Base-by-base conservation (phyloP, 2,113 vertebrate genomes). In the Conger conger region DNA sequence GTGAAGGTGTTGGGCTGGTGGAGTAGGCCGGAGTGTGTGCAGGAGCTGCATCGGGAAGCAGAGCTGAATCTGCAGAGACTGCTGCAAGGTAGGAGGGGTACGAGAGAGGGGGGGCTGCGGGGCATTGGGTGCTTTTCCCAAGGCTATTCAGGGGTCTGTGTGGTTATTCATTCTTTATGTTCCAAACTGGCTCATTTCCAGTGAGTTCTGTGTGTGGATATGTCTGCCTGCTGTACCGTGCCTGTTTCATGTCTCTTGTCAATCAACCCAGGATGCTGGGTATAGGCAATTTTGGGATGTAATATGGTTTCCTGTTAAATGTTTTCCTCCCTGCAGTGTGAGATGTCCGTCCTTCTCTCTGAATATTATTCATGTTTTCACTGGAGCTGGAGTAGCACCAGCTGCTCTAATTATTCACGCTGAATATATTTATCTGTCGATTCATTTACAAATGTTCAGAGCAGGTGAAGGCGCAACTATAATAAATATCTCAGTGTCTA, bases 11-110 rank as follows among this genome's bases (percentile, higher is more conserved):
- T 96, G 93, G 90, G 95, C 92, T 92, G 94, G 5, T 90, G 93
- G 1, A 93, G 94, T 91, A 93, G 95, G 90, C 95, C 95, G 0
- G 94, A 93, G 0, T 94, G 95, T 88, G 94, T 96, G 93, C 95
- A 96, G 89, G 93, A 96, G 90, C 95, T 96, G 90, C 96, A 96
- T 93, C 95, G 95, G 84, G 96, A 96, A 92, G 95, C 95, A 79
- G 94, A 96, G 92, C 94, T 95, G 88, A 96, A 95, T 91, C 95
- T 97, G 79, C 96, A 96, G 92, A 96, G 93, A 90, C 88, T 94
- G 91, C 93, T 96, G 89, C 95, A 96, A 96, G 96, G 96, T 97
- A 96, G 87, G 85, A 36, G 80, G 53, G 30, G 38, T 30, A 18
- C 50, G 45, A 27, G 16, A 79, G 76, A 36, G 30, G 60, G 60